Conservation (phyloP, 2,113 vertebrate genomes). For the Macrotus californicus region DNA sequence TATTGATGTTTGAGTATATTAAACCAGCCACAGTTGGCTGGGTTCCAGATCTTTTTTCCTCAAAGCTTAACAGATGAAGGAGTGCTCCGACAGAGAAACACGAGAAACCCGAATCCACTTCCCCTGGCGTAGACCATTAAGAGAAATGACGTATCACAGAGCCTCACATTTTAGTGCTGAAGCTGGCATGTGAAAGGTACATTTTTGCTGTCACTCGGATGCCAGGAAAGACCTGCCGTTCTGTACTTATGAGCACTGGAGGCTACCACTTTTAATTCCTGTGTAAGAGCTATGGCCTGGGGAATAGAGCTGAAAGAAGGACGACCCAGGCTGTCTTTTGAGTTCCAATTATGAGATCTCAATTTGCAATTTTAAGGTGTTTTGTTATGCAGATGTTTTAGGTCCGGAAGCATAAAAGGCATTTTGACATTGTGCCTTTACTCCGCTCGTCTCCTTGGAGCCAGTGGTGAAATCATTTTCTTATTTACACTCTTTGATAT, state of each 20-base stretch:
- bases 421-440: neutral
- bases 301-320: neutral
- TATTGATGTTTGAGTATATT: neutral
- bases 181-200: neutral
- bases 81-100: neutral
- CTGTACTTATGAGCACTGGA: neutral
- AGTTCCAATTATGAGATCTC: constrained; percentile 11
- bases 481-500: constrained; percentile 43
- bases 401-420: neutral
- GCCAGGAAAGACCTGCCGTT: neutral
- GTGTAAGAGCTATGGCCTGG: neutral
- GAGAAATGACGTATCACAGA: neutral
- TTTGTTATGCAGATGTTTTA: constrained; percentile 19
- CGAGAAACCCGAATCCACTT: neutral
- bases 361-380: constrained; percentile 20
- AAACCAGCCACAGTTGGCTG: neutral
- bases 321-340: neutral
- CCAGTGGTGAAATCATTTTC: constrained; percentile 35
- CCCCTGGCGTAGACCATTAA: neutral
- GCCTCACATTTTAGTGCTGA: neutral
- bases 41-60: neutral
- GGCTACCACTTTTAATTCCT: neutral
- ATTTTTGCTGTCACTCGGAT: neutral
- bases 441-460: neutral
- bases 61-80: neutral